Evolutionary conservation across 2,113 vertebrate genomes (phyloP), one percentile per base, ranked within the genome.

Genomic region (Ancistrus triradiatus): DNA sequence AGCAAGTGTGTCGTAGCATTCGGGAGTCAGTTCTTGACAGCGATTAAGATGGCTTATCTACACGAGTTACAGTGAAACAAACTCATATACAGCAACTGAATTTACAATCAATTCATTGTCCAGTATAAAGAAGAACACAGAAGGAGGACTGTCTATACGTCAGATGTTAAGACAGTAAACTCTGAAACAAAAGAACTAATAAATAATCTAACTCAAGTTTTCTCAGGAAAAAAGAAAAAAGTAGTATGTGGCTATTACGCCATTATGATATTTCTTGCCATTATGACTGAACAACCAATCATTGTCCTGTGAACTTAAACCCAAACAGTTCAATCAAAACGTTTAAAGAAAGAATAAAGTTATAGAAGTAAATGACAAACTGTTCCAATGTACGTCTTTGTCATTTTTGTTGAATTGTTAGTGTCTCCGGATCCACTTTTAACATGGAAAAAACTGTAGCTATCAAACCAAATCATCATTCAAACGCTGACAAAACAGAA

Each of bases 131-230:
- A 79, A 78, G 64, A 80, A 83, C 86, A 84, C 72, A 62, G 73
- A 62, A 74, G 69, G 79, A 51, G 65, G 72, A 81, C 74, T 73
- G 69, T 72, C 42, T 65, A 37, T 37, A 66, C 42, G 48, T 69
- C 42, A 38, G 46, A 42, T 19, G 72, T 77, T 72, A 78, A 64
- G 64, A 40, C 61, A 80, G 75, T 81, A 84, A 88, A 87, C 83
- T 84, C 84, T 86, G 84, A 88, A 86, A 83, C 81, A 84, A 80
- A 79, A 77, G 72, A 83, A 81, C 86, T 82, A 90, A 90, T 89
- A 89, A 89, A 90, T 87, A 87, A 82, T 79, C 83, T 80, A 77
- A 80, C 85, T 90, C 88, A 90, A 90, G 88, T 90, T 85, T 87
- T 86, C 65, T 88, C 87, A 89, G 88, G 87, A 88, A 78, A 84